These are phyloP conservation scores for Scaptomyza polygonia DNA, from an alignment of 2,888 invertebrate genomes.

Conservation along the genomic window DNA sequence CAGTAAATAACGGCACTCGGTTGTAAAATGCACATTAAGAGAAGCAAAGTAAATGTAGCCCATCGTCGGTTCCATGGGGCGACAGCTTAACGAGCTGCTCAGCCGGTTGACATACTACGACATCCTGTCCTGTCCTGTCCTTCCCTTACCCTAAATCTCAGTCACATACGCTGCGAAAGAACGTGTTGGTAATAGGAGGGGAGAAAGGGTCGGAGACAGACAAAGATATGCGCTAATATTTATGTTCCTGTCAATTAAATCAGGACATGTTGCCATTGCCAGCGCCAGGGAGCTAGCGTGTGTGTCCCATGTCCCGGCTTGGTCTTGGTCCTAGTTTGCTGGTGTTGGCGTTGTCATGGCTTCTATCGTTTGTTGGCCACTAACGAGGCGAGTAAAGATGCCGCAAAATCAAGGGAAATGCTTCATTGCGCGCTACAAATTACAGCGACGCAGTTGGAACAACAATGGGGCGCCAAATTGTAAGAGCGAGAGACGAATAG, in stretches of 20 bases:
- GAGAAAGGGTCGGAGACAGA: constrained; percentile 32
- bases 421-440: constrained; percentile 81
- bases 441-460: constrained; percentile 79
- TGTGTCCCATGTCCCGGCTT: constrained; percentile 9
- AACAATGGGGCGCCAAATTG: constrained; percentile 71
- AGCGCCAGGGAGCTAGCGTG: constrained; percentile 14
- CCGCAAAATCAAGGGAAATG: constrained; percentile 82
- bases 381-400: constrained; percentile 82
- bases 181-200: too few species aligned
- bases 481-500: constrained; percentile 26
- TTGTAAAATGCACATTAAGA: constrained; percentile 75
- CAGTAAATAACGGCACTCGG: constrained; percentile 64
- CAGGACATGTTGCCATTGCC: constrained; percentile 74
- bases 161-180: constrained; percentile 54
- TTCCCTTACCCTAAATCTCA: constrained; percentile 16
- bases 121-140: constrained; percentile 31
- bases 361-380: constrained; percentile 80
- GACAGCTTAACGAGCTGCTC: constrained; percentile 77
- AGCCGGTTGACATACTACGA: constrained; percentile 59
- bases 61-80: constrained; percentile 29
- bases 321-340: constrained; percentile 6
- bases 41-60: constrained; percentile 68
- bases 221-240: constrained; percentile 82
- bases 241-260: constrained; percentile 84
- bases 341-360: constrained; percentile 74